phyloP scores from a whole-genome alignment of 2,113 vertebrate species.

The Camelus bactrianus region DNA sequence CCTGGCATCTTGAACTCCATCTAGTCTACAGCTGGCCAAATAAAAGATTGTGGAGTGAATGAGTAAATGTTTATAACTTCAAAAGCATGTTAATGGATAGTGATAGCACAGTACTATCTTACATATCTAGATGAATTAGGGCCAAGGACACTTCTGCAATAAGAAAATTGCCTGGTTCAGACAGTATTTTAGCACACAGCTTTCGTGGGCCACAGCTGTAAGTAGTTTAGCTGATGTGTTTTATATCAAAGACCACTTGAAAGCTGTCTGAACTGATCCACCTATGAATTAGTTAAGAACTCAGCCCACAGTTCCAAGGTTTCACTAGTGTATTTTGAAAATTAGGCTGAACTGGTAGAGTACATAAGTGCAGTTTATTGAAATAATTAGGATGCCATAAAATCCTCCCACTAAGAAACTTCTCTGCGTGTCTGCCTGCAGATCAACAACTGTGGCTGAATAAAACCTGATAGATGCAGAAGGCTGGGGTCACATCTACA shows the following conservation, averaged over 20 bases:
- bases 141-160: background rate
- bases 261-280: slow-evolving; percentile 55
- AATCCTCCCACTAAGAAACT: background rate
- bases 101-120: background rate
- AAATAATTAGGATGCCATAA: slow-evolving; percentile 5
- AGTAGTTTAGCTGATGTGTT: slow-evolving; percentile 2
- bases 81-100: slow-evolving; percentile 35
- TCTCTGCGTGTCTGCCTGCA: background rate
- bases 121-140: background rate
- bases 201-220: background rate
- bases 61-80: slow-evolving; percentile 35
- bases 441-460: background rate
- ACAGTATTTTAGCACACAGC: background rate
- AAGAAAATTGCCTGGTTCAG: slow-evolving; percentile 41
- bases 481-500: background rate
- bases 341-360: background rate
- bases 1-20: background rate
- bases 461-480: background rate
- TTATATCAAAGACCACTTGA: slow-evolving; percentile 43
- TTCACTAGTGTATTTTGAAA: background rate
- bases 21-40: background rate
- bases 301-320: background rate
- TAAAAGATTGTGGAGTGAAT: background rate
- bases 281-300: slow-evolving; percentile 41
- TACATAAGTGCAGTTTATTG: background rate